phyloP scores from a whole-genome alignment of 2,113 vertebrate genomes.

The Perognathus longimembris region DNA sequence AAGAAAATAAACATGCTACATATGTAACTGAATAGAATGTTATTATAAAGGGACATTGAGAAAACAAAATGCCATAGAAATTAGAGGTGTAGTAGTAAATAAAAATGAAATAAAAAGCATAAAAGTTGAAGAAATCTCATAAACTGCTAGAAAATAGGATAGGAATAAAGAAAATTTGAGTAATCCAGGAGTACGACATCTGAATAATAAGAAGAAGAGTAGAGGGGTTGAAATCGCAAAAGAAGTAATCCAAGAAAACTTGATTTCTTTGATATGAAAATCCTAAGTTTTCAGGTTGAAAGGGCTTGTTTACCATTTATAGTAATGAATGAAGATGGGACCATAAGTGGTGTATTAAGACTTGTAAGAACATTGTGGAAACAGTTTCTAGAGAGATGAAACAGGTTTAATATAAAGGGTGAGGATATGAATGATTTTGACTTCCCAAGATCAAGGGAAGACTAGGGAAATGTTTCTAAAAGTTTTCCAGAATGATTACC shows the following conservation, averaged over 20 bases:
- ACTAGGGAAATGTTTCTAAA: background rate
- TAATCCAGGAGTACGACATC: background rate
- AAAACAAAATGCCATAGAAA: background rate
- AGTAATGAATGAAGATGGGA: background rate
- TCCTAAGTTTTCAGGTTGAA: background rate
- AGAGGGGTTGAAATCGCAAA: background rate
- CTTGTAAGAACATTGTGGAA: background rate
- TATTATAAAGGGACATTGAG: background rate
- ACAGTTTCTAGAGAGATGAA: background rate
- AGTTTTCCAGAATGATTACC: background rate
- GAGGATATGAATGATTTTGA: slow-evolving; percentile 11
- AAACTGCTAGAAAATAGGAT: background rate
- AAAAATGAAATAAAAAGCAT: background rate
- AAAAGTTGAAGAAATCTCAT: slow-evolving; percentile 21
- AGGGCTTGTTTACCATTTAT: background rate
- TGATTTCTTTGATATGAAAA: background rate
- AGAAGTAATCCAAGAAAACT: background rate
- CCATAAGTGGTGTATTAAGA: background rate
- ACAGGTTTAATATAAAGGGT: background rate
- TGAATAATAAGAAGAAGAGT: background rate
- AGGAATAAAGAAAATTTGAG: background rate
- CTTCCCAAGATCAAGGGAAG: background rate
- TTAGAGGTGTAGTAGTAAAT: background rate
- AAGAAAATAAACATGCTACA: background rate
- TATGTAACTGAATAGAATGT: background rate